phyloP scores from a whole-genome alignment of 1,140 invertebrate genomes.

The Drosophila fuyamai region DNA sequence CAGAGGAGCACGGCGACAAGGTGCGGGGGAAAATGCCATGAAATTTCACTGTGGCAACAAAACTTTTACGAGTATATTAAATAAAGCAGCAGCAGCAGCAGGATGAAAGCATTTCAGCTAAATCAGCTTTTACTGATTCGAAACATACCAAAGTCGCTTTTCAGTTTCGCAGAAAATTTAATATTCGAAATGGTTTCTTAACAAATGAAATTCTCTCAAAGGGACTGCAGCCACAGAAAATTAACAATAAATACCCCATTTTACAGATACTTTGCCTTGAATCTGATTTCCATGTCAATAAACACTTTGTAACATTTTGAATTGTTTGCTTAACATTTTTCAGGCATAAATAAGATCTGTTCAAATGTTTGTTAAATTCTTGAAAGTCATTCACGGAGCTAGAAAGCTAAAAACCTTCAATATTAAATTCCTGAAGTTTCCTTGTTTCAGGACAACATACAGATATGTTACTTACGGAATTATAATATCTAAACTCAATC shows the following conservation, averaged over 20 bases:
- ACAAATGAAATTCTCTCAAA: slow-evolving; percentile 10
- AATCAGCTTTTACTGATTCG: slow-evolving; percentile 12
- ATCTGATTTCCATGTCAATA: slow-evolving; percentile 24
- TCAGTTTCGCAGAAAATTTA: slow-evolving; percentile 10
- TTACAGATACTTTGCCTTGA: slow-evolving; percentile 8
- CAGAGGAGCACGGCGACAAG: background rate
- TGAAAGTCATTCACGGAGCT: too few relatives aligned
- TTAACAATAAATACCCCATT: slow-evolving; percentile 28
- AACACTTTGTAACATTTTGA: slow-evolving; percentile 18
- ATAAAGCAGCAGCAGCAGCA: slow-evolving; percentile 20
- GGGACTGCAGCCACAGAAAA: slow-evolving; percentile 2
- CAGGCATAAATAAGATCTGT: background rate
- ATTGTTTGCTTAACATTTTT: slow-evolving; percentile 1
- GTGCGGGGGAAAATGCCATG: slow-evolving; percentile 16
- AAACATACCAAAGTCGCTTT: slow-evolving; percentile 17
- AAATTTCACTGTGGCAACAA: slow-evolving; percentile 45
- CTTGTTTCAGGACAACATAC: too few relatives aligned
- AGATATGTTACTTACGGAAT: too few relatives aligned
- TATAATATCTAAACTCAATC: too few relatives aligned
- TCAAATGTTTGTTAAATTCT: background rate
- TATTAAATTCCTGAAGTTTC: background rate
- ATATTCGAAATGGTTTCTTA: slow-evolving; percentile 23
- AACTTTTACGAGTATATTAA: slow-evolving; percentile 56
- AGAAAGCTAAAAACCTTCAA: background rate
- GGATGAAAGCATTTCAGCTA: slow-evolving; percentile 28